phyloP scores from a whole-genome alignment of 2,888 invertebrate species.

The Neelides folsomi region DNA sequence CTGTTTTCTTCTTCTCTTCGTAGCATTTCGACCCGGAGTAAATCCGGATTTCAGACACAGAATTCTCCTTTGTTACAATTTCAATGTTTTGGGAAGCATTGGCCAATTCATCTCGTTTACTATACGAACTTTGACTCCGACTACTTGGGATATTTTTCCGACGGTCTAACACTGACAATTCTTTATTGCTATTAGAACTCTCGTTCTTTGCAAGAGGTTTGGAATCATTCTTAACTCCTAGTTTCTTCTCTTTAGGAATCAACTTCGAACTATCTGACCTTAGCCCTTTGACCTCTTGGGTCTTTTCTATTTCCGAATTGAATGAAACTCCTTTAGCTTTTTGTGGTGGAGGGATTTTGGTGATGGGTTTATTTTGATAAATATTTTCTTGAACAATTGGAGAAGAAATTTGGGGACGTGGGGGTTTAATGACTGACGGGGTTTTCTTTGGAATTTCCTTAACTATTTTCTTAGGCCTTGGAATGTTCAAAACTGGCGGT shows the following conservation, averaged over 20 bases:
- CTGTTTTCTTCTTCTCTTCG: not conserved
- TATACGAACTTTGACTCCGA: not conserved
- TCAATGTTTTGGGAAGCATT: slow-evolving; percentile 24
- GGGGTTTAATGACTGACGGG: not conserved
- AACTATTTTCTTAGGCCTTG: no score
- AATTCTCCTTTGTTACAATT: slow-evolving; percentile 31
- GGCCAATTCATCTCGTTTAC: not conserved
- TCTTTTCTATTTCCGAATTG: no score
- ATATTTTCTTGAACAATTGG: not conserved
- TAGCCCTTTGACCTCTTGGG: no score
- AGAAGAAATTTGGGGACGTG: not conserved
- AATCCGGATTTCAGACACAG: slow-evolving; percentile 31
- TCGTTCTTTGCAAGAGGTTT: not conserved
- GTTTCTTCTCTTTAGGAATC: slow-evolving; percentile 8
- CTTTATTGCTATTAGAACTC: not conserved
- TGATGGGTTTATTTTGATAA: not conserved
- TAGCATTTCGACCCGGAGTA: slow-evolving; percentile 16
- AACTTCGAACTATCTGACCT: not conserved
- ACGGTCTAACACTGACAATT: not conserved
- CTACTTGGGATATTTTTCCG: not conserved
- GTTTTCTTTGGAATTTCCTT: no score
- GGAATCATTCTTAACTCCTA: not conserved
- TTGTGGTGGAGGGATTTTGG: not conserved
- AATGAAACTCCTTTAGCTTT: not conserved
- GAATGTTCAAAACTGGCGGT: not conserved